Base-by-base conservation (phyloP, 2,888 invertebrate genomes). In the Theristus sp. region DNA sequence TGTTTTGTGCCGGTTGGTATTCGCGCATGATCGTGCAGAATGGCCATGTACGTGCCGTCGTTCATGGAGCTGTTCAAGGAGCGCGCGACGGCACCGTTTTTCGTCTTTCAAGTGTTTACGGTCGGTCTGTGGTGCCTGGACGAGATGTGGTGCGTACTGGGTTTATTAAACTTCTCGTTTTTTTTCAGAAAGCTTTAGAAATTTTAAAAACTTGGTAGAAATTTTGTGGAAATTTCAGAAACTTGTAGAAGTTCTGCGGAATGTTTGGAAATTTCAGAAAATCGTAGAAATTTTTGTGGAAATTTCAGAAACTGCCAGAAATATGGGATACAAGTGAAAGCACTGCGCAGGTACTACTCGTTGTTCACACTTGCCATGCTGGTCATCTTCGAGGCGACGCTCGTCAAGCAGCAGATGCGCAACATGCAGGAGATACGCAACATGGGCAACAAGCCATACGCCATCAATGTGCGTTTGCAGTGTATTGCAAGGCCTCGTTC, bases 381-480 rank as follows among this genome's bases (percentile, higher is more conserved):
- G 61, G 83, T 96, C 29, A 83, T 89, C 70, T 96, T 96, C 74
- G 98, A 99, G 75, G 94, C 91, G 67, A 96, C 96, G 0, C 80
- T 99, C 60, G 96, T 99, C 0, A 93, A 96, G 69, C 98, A 99
- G 73, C 98, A 99, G 73, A 76, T 98, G 60, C 81, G 88, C 64
- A 98, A 99, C 75, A 93, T 99, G 93, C 86, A 90, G 0, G 96
- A 96, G 78, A 96, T 99, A 66, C 81, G 96, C 22, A 93, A 93
- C 78, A 99, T 99, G 98, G 98, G 96, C 1, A 96, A 91, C 73
- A 91, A 90, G 75, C 91, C 96, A 0, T 91, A 91, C 72, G 81
- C 83, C 67, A 85, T 96, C 65, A 81, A 82, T 77, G 83, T 83
- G 65, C 28, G 6, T n/a, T n/a, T n/a, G n/a, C n/a, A n/a, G n/a